A percentile compares a stretch with the other conserved stretches of the same genome.
phyloP scores from a whole-genome alignment of 2,797 vertebrate species.

The Gila robusta region DNA sequence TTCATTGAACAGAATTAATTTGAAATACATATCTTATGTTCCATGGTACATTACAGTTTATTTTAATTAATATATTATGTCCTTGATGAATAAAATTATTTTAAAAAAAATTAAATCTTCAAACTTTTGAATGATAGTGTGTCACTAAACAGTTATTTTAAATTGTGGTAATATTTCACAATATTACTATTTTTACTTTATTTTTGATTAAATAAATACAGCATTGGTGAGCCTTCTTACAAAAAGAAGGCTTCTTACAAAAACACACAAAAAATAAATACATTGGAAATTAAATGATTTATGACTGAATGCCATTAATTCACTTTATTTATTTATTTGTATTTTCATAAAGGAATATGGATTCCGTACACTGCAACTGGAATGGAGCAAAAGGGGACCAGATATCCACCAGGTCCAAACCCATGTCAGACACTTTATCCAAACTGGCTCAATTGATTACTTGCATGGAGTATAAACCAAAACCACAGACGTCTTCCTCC shows the following conservation, averaged over 20 bases:
- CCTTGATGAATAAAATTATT: background rate
- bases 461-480: slow-evolving; percentile 66
- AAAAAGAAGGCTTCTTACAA: background rate
- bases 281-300: background rate
- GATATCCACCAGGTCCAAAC: slow-evolving; percentile 63
- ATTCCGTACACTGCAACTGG: slow-evolving; percentile 72
- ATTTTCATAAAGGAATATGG: slow-evolving; percentile 67
- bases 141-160: background rate
- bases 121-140: background rate
- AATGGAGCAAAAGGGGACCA: slow-evolving; percentile 64
- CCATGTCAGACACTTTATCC: slow-evolving; percentile 69
- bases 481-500: slow-evolving; percentile 22
- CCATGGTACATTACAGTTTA: background rate
- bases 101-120: background rate
- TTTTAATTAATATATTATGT: background rate
- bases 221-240: background rate
- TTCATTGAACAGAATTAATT: background rate
- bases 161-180: background rate
- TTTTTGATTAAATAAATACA: background rate
- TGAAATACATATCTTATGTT: background rate
- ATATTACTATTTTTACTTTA: background rate
- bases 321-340: background rate
- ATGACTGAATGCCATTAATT: slow-evolving; percentile 14
- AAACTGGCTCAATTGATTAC: slow-evolving; percentile 76
- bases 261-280: background rate